Evolutionary conservation across 2,888 invertebrate species (phyloP).

Genomic region (Callyntrura guangdongensis): DNA sequence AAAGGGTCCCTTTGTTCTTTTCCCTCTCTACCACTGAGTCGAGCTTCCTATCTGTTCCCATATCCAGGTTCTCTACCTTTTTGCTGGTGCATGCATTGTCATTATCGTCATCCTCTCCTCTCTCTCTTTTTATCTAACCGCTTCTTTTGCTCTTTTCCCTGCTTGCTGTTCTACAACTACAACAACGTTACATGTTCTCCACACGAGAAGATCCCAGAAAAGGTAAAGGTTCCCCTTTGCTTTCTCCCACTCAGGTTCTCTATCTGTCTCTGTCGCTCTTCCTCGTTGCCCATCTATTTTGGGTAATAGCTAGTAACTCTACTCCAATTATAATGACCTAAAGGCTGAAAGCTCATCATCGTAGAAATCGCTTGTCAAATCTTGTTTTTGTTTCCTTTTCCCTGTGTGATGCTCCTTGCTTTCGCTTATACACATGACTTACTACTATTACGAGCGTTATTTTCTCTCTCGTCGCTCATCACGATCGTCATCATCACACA

Average conservation of each 20-base stretch:
- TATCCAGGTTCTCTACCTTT: neutral
- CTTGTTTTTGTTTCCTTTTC: conserved; percentile 71
- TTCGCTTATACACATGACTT: neutral
- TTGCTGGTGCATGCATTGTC: conserved; percentile 20
- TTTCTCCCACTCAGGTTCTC: neutral
- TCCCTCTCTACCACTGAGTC: neutral
- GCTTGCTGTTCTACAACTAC: neutral
- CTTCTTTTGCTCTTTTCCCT: conserved; percentile 39
- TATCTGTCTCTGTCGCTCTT: conserved; percentile 10
- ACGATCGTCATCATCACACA: neutral
- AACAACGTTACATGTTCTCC: conserved; percentile 2
- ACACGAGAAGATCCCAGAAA: conserved; percentile 14
- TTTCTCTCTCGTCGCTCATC: conserved; percentile 1
- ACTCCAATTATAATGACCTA: conserved; percentile 68
- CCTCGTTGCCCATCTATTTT: conserved; percentile 37
- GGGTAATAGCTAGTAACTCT: conserved; percentile 52
- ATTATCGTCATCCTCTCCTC: conserved; percentile 10
- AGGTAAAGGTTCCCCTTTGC: conserved; percentile 32
- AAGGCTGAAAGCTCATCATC: conserved; percentile 62
- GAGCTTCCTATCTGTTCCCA: neutral
- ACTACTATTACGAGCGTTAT: neutral
- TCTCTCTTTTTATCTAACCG: conserved; percentile 6
- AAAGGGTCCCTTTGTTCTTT: conserved; percentile 46
- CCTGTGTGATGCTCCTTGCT: conserved; percentile 26
- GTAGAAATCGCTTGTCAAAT: conserved; percentile 74